Base-by-base conservation (phyloP, 2,113 vertebrate species). In the Mustelus asterias region DNA sequence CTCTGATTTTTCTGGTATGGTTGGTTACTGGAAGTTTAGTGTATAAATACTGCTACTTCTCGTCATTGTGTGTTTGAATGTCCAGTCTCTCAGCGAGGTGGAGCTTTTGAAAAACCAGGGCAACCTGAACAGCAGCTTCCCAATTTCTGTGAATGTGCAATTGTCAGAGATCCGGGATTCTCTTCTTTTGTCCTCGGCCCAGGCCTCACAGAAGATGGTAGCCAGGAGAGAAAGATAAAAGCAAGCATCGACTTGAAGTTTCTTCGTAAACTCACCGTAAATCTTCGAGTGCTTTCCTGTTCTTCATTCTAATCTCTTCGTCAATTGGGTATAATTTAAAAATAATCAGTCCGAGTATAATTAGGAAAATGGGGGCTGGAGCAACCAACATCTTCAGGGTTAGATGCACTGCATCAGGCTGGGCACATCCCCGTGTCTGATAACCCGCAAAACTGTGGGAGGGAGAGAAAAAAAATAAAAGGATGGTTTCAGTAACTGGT, bases 301-400 rank as follows among this genome's bases (percentile, higher is more conserved):
- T 99, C n/a, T 97, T 96, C 96, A 96, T 97, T 96, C 99, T 96
- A 96, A 97, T 98, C 89, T 98, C 97, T 97, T 99, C 99, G 0
- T 99, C 97, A 0, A 99, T 99, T 58, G 99, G 99, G 94, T 99
- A 99, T 0, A 98, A 97, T 96, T 96, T 98, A 96, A 99, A 98
- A 6, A 99, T 98, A 60, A 99, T 95, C 67, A 99, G 97, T 29
- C 99, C 99, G 63, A 99, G 86, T 3, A 97, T 88, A 67, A 99
- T 99, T 92, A 99, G 97, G 33, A 83, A 96, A 85, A 99, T 98
- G 0, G 99, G 99, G 0, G 97, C 98, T 0, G 98, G 98, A 0
- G 98, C 98, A 93, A 99, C 98, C 97, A 99, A 97, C 96, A 99
- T 97, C 97, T 98, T 99, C 97, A 99, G 97, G 0, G 99, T 99